A percentile compares a stretch with the other conserved stretches of the same genome.
Conservation (phyloP, 2,113 vertebrate species). For the Pipa parva region DNA sequence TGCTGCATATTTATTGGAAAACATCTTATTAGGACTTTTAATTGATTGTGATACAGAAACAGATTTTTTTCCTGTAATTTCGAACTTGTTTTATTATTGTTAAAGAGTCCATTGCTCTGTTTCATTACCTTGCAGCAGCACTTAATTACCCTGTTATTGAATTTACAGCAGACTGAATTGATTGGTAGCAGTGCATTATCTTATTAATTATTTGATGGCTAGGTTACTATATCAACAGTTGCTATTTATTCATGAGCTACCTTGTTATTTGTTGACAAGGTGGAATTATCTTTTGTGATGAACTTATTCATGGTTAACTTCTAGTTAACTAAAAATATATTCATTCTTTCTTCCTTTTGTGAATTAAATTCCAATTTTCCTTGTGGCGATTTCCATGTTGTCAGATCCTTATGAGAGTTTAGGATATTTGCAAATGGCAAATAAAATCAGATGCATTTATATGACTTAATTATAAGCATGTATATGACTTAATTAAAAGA, state of each 20-base stretch:
- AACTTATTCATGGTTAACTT: no score
- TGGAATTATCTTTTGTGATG: neutral
- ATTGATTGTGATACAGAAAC: neutral
- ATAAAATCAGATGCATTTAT: no score
- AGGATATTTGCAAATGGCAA: no score
- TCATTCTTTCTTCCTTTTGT: no score
- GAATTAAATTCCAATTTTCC: no score
- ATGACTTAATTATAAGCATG: no score
- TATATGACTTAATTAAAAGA: no score
- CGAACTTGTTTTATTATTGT: neutral
- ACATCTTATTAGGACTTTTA: neutral
- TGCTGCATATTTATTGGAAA: no score
- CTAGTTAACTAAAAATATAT: no score
- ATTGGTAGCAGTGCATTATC: neutral
- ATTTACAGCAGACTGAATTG: neutral
- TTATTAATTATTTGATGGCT: neutral
- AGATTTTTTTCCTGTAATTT: neutral
- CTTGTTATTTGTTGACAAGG: neutral
- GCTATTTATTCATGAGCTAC: neutral
- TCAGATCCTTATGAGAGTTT: no score
- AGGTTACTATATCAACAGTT: neutral
- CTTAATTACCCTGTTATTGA: neutral
- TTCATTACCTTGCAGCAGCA: slow-evolving; percentile 1
- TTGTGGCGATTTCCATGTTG: no score
- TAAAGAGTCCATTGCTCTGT: neutral